Evolutionary conservation across 1,140 invertebrate genomes (phyloP), one percentile per base, ranked within the genome.

Genomic region (Drosophila eugracilis): DNA sequence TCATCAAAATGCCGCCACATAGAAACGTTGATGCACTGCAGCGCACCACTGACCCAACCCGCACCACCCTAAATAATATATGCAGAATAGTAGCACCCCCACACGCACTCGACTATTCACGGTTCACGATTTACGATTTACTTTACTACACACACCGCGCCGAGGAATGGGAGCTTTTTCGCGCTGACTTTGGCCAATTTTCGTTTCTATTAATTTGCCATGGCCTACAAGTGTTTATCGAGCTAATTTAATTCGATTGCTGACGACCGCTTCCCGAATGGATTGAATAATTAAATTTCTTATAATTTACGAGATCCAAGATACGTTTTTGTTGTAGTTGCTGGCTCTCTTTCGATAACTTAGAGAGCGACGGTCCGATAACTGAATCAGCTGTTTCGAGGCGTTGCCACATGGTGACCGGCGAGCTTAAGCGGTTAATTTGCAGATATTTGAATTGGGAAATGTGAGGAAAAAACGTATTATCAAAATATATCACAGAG

Each of bases 1-100:
- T 66, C 54, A 72, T 77, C 47, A 74, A 88, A 70, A 71, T 63
- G 75, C 69, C 57, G 50, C 74, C 71, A 75, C 78, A 86, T 85
- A 53, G 39, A 58, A 77, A 36, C 39, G 22, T 10, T 0, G 41
- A 37, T 48, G 24, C 59, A 59, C 52, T 69, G 45, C 55, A 54
- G 28, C 44, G 12, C 24, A n/a, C n/a, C n/a, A n/a, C n/a, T n/a
- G n/a, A n/a, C 30, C 10, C 14, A n/a, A 15, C 42, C 37, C 12
- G 22, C 6, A 30, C 10, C 28, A 37, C 42, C 37, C 47, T 39
- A 22, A 19, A 15, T n/a, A n/a, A 22, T 32, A 36, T 58, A 57
- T 70, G 66, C 66, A 48, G 32, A 70, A 57, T 57, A 48, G 41
- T 30, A 53, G 17, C 41, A 53, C 45, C 34, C 42, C 30, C 39